Conservation (phyloP, 2,888 invertebrate species). For the Mimas tiliae region DNA sequence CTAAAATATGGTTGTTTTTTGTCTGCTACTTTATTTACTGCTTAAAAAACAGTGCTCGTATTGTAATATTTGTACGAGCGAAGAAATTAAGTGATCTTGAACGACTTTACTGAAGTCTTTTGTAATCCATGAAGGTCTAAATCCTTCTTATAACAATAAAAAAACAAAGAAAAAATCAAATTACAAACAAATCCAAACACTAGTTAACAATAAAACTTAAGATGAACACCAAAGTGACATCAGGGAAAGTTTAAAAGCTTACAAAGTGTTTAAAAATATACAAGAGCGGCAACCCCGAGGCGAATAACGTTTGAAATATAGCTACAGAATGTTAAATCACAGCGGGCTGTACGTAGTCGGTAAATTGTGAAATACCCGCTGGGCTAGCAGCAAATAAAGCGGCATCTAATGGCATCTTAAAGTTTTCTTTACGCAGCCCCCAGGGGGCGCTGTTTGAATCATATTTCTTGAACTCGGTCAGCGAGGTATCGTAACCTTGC, state of each 20-base stretch:
- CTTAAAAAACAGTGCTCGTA: no score
- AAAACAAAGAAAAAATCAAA: neutral
- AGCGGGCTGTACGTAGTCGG: slow-evolving; percentile 22
- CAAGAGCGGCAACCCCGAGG: slow-evolving; percentile 22
- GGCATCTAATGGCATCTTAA: slow-evolving; percentile 50
- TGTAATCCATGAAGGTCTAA: no score
- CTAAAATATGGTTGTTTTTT: no score
- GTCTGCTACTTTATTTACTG: no score
- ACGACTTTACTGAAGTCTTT: neutral
- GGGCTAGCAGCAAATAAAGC: slow-evolving; percentile 51
- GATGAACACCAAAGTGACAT: slow-evolving; percentile 22
- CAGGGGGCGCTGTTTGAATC: slow-evolving; percentile 33
- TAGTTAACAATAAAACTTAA: slow-evolving; percentile 19
- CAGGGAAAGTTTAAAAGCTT: slow-evolving; percentile 25
- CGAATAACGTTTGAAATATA: slow-evolving; percentile 27
- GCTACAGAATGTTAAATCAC: slow-evolving; percentile 26
- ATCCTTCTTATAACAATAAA: no score
- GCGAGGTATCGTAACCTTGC: slow-evolving; percentile 8
- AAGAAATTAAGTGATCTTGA: neutral
- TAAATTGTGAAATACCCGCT: slow-evolving; percentile 33
- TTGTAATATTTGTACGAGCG: no score
- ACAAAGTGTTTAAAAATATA: slow-evolving; percentile 26
- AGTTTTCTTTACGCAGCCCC: slow-evolving; percentile 46
- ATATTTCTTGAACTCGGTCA: slow-evolving; percentile 35
- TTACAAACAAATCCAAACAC: slow-evolving; percentile 10